phyloP scores from a whole-genome alignment of 1,140 invertebrate genomes.

The Thaumetopoea pityocampa region DNA sequence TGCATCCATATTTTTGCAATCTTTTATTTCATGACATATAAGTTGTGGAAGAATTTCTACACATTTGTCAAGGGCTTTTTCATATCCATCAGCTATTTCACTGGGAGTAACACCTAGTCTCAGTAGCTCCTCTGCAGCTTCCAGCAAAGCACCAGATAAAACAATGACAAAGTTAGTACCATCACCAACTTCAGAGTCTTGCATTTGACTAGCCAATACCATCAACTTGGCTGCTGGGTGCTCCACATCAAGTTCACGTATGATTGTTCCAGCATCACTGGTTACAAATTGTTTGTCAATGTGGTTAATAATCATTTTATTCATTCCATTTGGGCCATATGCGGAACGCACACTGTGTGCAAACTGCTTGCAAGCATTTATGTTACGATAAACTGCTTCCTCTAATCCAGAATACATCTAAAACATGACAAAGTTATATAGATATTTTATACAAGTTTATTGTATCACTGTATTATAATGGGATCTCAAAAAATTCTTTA shows the following conservation, averaged over 20 bases:
- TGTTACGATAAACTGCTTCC: constrained; percentile 97
- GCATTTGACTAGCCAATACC: constrained; percentile 97
- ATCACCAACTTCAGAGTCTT: constrained; percentile 98
- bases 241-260: constrained; percentile 96
- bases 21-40: constrained; percentile 89
- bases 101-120: constrained; percentile 95
- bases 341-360: constrained; percentile 94
- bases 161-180: constrained; percentile 99
- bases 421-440: constrained; percentile 33
- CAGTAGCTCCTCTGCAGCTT: constrained; percentile 94
- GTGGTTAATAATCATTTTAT: constrained; percentile 99
- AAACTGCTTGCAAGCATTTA: constrained; percentile 97
- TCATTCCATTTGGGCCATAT: constrained; percentile 99
- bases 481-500: no score
- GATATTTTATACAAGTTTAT: neutral
- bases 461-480: no score
- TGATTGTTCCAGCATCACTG: constrained; percentile 98
- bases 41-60: constrained; percentile 90
- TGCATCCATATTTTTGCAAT: constrained; percentile 74
- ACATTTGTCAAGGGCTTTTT: constrained; percentile 91
- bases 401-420: constrained; percentile 97
- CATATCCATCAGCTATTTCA: constrained; percentile 97
- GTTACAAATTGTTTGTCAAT: constrained; percentile 99
- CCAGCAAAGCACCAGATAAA: constrained; percentile 93
- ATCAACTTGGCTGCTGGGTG: constrained; percentile 99